phyloP scores from a whole-genome alignment of 2,888 invertebrate genomes.

The Tachina grossa region DNA sequence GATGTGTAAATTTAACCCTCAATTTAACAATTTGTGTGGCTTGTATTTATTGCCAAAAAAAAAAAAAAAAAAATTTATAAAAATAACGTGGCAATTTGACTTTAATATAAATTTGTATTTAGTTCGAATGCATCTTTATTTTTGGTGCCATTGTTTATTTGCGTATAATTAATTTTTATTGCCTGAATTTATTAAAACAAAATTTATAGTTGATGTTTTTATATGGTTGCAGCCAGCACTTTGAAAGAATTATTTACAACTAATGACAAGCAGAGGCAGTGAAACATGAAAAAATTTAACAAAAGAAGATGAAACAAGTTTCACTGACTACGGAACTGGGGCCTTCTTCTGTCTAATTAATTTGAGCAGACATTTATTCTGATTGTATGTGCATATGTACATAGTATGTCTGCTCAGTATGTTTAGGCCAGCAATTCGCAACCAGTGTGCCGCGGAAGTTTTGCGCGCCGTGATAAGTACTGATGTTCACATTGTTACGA shows the following conservation, averaged over 20 bases:
- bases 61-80: constrained; percentile 13
- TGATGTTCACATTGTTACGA: no score
- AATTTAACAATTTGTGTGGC: constrained; percentile 72
- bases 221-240: constrained; percentile 9
- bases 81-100: constrained; percentile 53
- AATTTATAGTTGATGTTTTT: constrained; percentile 60
- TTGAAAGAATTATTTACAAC: constrained; percentile 1
- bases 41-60: constrained; percentile 70
- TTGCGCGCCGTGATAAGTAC: no score
- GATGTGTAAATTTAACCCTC: constrained; percentile 69
- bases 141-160: constrained; percentile 56
- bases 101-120: constrained; percentile 65
- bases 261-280: no score
- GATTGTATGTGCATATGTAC: no score
- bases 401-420: no score
- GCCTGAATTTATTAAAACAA: constrained; percentile 66
- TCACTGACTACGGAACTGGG: no score
- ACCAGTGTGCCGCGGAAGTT: no score
- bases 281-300: neutral
- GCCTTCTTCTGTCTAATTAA: no score
- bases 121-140: constrained; percentile 56
- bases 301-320: no score
- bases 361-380: no score
- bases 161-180: constrained; percentile 71
- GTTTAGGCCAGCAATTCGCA: no score